A percentile compares a stretch with the other conserved stretches of the same genome.
Conservation (phyloP, 2,888 invertebrate species). For the Mythimna pallens region DNA sequence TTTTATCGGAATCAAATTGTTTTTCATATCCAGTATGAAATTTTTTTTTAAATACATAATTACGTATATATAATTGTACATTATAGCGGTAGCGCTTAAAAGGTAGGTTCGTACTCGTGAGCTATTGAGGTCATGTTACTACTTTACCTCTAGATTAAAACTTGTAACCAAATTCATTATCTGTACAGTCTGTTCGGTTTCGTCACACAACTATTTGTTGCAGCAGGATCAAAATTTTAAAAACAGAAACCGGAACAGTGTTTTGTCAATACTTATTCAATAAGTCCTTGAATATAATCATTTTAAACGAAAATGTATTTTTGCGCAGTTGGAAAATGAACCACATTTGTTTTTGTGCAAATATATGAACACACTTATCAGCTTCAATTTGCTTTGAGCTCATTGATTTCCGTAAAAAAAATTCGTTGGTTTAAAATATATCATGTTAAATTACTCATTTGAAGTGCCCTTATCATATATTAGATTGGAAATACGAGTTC, state of each 20-base stretch:
- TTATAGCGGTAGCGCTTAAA: neutral
- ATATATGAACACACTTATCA: slow-evolving; percentile 33
- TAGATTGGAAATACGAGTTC: too few relatives aligned
- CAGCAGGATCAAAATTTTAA: slow-evolving; percentile 9
- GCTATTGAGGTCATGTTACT: slow-evolving; percentile 26
- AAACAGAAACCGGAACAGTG: slow-evolving; percentile 26
- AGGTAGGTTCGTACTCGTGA: neutral
- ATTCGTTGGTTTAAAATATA: neutral
- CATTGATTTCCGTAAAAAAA: slow-evolving; percentile 19
- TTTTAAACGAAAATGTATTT: slow-evolving; percentile 24
- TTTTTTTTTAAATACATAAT: too few relatives aligned
- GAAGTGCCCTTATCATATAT: too few relatives aligned
- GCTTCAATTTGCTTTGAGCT: slow-evolving; percentile 19
- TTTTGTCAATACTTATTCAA: slow-evolving; percentile 31
- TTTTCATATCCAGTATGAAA: neutral
- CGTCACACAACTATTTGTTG: slow-evolving; percentile 10
- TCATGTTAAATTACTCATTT: neutral
- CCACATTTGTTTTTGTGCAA: slow-evolving; percentile 22
- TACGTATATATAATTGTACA: too few relatives aligned
- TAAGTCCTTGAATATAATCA: slow-evolving; percentile 44
- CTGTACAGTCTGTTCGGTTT: slow-evolving; percentile 4
- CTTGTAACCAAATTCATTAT: slow-evolving; percentile 1
- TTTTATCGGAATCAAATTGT: neutral
- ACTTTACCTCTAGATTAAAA: slow-evolving; percentile 10
- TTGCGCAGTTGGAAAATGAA: slow-evolving; percentile 44